These are phyloP conservation scores for Trogon melanurus DNA, from an alignment of 2,113 vertebrate genomes.

Conservation along the genomic window DNA sequence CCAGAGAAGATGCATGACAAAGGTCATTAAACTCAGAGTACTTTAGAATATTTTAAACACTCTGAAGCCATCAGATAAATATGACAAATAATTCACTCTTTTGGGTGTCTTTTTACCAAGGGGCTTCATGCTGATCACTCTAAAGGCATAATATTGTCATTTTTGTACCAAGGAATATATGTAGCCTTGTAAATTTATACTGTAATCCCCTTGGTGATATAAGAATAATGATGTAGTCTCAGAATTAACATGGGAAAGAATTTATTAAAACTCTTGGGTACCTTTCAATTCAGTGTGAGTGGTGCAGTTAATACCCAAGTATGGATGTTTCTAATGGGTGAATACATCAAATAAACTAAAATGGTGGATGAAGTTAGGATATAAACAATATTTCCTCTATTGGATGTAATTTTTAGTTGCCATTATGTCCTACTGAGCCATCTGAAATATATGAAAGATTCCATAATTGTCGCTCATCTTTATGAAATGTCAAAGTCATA, in stretches of 20 bases:
- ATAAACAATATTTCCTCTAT: background rate
- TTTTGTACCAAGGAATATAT: background rate
- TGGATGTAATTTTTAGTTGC: background rate
- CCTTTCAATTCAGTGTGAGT: background rate
- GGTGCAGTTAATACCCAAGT: background rate
- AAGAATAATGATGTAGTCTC: background rate
- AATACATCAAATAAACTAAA: conserved; percentile 2
- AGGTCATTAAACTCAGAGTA: background rate
- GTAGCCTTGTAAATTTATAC: background rate
- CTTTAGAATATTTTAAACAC: background rate
- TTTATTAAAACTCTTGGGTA: background rate
- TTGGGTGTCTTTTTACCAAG: background rate
- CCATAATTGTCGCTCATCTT: background rate
- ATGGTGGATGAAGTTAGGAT: background rate
- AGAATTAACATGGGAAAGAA: background rate
- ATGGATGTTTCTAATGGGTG: background rate
- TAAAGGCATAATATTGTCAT: background rate
- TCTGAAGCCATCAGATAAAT: background rate
- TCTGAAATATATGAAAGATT: background rate
- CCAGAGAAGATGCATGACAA: background rate
- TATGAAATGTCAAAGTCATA: background rate
- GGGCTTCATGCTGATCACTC: background rate
- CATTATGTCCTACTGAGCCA: background rate
- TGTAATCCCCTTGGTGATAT: background rate
- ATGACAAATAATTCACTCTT: background rate